Base-by-base conservation (phyloP, 2,113 vertebrate species). In the Melanostigma gelatinosum region DNA sequence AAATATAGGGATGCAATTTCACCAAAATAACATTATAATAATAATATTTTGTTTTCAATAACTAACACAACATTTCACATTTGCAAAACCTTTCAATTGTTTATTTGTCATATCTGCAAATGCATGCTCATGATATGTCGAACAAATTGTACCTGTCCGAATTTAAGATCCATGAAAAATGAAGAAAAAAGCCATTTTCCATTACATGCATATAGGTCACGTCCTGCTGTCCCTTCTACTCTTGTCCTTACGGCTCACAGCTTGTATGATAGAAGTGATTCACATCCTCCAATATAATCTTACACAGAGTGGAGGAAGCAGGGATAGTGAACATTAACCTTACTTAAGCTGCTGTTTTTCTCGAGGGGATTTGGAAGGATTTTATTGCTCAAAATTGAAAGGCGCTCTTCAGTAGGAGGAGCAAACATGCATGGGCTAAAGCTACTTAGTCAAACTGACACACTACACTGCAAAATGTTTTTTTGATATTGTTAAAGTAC, bases 311-410 rank as follows among this genome's bases (percentile, higher is more conserved):
- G 67, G 73, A 87, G 79, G 74, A 82, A 84, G 76, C 61, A 52
- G 72, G 77, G 36, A 70, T 75, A 67, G 61, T 22, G 65, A 88
- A 88, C 88, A 83, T 83, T 88, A 89, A 81, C 79, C 78, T 88
- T 71, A 52, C 79, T 85, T 90, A 87, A 91, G 85, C 86, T 79
- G 80, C 70, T 82, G 87, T 90, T 91, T 89, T 85, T 81, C 88
- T 89, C 52, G 0, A 82, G 88, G 88, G 83, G 80, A 89, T 90
- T 87, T 89, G 77, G 65, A 86, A 74, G 86, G 86, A 88, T 83
- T 77, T 85, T 79, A 42, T 76, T 79, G 65, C 78, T 85, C 62
- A 63, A 48, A 36, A 73, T 77, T 85, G 82, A 88, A 85, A 81
- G 83, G 71, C 76, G 79, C 76, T 83, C 85, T 87, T 88, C 85